Base-by-base conservation (phyloP, 2,888 invertebrate species). In the Petrolisthes manimaculis region DNA sequence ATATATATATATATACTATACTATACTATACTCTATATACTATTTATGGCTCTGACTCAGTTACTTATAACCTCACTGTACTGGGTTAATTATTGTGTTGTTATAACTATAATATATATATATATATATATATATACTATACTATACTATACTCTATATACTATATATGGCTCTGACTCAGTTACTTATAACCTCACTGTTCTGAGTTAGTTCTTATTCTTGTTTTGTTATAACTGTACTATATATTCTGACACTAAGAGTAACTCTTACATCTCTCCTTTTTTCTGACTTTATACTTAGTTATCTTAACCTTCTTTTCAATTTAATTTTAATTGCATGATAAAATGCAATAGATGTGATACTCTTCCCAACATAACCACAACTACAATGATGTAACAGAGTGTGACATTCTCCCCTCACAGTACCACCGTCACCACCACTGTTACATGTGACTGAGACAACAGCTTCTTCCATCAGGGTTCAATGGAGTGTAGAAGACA, bases 361-460 rank as follows among this genome's bases (percentile, higher is more conserved):
- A 37, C 37, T 78, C 51, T 51, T n/a, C 51, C 8, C 51, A 51
- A 78, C 5, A 12, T 51, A 51, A 12, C n/a, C 8, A 78, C n/a
- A 8, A 12, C n/a, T 55, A 8, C n/a, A 14, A 14, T 67, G 67
- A 14, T 14, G 14, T 14, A 67, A 14, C 14, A 67, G 8, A 12
- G 8, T 8, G 9, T 67, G 67, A 14, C 75, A 18, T 21, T 78
- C 12, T 37, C 21, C 53, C 18, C 24, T 74, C 9, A 6, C 92
- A 95, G 96, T 96, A 79, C 96, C 96, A 14, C 96, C 96, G 0
- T 94, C 94, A 69, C 95, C 96, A 0, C 96, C 97, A 0, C 94
- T 95, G 8, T 93, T 96, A 3, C 96, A 95, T 92, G 95, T 96
- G 6, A 95, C 96, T 5, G 96, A 96, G 92, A 96, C 96, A 2